These are phyloP conservation scores for Nettapus auritus DNA, from an alignment of 2,113 vertebrate genomes.

Conservation along the genomic window DNA sequence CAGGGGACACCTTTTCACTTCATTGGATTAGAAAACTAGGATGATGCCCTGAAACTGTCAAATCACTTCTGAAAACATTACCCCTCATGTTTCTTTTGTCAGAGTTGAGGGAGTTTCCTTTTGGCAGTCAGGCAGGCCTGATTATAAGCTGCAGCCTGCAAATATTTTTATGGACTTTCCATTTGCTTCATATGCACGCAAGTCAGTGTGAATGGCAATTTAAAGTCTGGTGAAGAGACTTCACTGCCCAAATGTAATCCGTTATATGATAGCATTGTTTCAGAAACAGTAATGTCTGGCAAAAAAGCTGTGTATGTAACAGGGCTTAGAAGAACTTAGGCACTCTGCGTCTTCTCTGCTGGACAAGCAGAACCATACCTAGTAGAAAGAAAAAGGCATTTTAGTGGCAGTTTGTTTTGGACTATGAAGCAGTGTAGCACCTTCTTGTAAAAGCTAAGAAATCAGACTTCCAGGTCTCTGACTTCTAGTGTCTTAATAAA, in stretches of 20 bases:
- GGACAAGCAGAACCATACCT: background rate
- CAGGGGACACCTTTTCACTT: fast-evolving
- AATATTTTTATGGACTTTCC: background rate
- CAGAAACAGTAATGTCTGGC: background rate
- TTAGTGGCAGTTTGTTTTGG: background rate
- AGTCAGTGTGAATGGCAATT: background rate
- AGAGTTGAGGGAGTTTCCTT: background rate
- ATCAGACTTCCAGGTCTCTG: background rate
- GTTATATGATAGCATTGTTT: background rate
- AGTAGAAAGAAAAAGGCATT: background rate
- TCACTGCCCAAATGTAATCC: background rate
- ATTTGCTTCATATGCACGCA: background rate
- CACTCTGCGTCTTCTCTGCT: background rate
- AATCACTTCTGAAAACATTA: background rate
- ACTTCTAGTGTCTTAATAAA: background rate
- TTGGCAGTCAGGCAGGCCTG: background rate
- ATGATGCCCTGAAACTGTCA: background rate
- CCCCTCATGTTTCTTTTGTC: background rate
- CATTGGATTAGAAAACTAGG: fast-evolving
- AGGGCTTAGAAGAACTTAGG: background rate
- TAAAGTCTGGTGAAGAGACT: background rate
- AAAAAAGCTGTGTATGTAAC: background rate
- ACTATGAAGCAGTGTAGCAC: fast-evolving
- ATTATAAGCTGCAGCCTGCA: background rate
- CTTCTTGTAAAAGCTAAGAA: background rate